Base-by-base conservation (phyloP, 2,888 invertebrate genomes). In the Drosophila kambysellisi region DNA sequence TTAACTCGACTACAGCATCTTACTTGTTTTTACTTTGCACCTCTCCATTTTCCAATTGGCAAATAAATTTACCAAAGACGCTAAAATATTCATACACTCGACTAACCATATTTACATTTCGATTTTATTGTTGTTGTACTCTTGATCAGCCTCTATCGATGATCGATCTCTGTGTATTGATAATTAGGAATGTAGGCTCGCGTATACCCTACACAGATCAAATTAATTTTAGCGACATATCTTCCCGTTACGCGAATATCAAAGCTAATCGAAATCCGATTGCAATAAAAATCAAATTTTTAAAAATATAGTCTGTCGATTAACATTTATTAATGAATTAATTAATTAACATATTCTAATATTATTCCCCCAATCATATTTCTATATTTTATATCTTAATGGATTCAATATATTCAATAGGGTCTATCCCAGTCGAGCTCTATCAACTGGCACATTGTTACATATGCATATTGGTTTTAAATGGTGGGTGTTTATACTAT, bases 71-170 rank as follows among this genome's bases (percentile, higher is more conserved):
- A 53, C 63, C 57, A 72, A 74, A 52, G 50, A 56, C 20, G 15
- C n/a, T 41, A 60, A 73, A 78, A 63, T 56, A 74, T 64, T 59
- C 41, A 60, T 29, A 9, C 62, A 74, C 17, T 59, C 59, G 51
- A 59, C 20, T 60, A 30, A 41, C 41, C 56, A 48, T 52, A 48
- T 51, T 59, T 68, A 62, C 41, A 68, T 59, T 64, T 51, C 37
- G 35, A 61, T 57, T 58, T 56, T 46, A 53, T 56, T 61, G 62
- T 59, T 68, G 65, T 72, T 52, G 17, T 17, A 20, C 20, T 43
- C 3, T 12, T 11, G 11, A 41, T 41, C n/a, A n/a, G n/a, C 41
- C 9, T n/a, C 9, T 0, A 15, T 15, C 5, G 12, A 0, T 9
- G n/a, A 17, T 8, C 4, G 39, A 17, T 39, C 17, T 39, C 7